Evolutionary conservation across 1,140 invertebrate species (phyloP).

Genomic region (Aphelenchoides avenae): DNA sequence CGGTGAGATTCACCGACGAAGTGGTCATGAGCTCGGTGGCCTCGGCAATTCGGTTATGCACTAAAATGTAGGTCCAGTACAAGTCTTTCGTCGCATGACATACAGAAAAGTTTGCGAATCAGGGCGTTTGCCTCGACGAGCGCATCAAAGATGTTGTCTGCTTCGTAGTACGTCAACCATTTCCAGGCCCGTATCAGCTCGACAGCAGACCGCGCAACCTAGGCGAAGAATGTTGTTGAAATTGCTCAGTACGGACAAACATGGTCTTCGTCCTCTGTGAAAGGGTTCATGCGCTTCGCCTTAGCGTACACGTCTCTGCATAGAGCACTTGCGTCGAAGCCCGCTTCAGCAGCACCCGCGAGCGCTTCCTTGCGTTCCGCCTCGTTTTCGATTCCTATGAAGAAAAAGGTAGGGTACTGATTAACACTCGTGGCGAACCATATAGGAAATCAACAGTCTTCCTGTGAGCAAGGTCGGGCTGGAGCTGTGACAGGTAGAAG

Average conservation of each 20-base stretch:
- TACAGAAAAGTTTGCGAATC: slow-evolving; percentile 37
- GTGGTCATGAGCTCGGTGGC: slow-evolving; percentile 31
- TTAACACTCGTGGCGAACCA: slow-evolving; percentile 4
- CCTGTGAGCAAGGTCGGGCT: slow-evolving; percentile 7
- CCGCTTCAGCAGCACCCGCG: slow-evolving; percentile 13
- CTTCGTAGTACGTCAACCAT: slow-evolving; percentile 37
- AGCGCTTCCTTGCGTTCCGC: slow-evolving; percentile 27
- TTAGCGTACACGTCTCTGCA: slow-evolving; percentile 19
- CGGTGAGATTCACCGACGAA: slow-evolving; percentile 19
- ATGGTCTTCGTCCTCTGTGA: slow-evolving; percentile 11
- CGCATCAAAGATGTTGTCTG: slow-evolving; percentile 32
- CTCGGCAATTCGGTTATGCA: slow-evolving; percentile 32
- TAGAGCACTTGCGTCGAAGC: slow-evolving; percentile 25
- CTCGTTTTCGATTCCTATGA: slow-evolving; percentile 21
- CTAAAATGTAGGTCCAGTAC: slow-evolving; percentile 13
- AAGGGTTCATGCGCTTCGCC: slow-evolving; percentile 3
- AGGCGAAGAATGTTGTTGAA: neutral
- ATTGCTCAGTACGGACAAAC: slow-evolving; percentile 1
- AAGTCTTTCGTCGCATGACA: neutral
- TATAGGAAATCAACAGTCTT: slow-evolving; percentile 33
- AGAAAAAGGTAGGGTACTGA: slow-evolving; percentile 1
- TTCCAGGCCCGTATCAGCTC: slow-evolving; percentile 36
- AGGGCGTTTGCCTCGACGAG: slow-evolving; percentile 39
- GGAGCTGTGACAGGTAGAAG: slow-evolving; percentile 27
- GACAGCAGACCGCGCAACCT: slow-evolving; percentile 8